Conservation (phyloP, 2,113 vertebrate species). For the Uropsilus gracilis region DNA sequence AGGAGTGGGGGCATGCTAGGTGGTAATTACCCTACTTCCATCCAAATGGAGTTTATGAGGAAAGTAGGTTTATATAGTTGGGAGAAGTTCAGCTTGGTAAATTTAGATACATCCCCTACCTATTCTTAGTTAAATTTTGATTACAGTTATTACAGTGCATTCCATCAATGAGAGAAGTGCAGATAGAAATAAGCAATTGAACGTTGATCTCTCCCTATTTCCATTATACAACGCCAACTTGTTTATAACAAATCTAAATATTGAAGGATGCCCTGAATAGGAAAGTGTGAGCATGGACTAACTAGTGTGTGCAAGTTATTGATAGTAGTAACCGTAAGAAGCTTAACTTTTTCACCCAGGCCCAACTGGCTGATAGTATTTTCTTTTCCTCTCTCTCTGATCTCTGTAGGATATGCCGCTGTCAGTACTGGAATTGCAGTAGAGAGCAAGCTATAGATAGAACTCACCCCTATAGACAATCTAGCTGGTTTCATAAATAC, state of each 20-base stretch:
- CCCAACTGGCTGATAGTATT: neutral
- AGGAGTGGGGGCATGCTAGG: too few species aligned
- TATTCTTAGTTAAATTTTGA: neutral
- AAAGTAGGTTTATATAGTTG: neutral
- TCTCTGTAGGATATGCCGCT: neutral
- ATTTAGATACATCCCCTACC: neutral
- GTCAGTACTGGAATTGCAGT: neutral
- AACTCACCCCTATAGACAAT: neutral
- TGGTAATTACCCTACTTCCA: neutral
- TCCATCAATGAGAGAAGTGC: neutral
- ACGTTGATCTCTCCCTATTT: too few species aligned
- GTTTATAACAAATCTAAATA: neutral
- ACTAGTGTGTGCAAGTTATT: neutral
- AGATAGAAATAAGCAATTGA: neutral
- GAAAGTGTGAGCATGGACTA: neutral
- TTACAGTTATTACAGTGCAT: neutral
- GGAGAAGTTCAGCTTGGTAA: neutral
- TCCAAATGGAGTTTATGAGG: neutral
- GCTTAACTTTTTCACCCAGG: rapidly evolving
- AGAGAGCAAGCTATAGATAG: neutral
- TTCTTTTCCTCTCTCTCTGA: neutral
- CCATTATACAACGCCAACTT: neutral
- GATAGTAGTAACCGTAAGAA: neutral
- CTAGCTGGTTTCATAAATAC: too few species aligned
- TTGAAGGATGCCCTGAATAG: neutral